Percentiles rank a stretch among this genome's conserved stretches.
phyloP scores from a whole-genome alignment of 2,797 vertebrate species.

The Myripristis jacobus region DNA sequence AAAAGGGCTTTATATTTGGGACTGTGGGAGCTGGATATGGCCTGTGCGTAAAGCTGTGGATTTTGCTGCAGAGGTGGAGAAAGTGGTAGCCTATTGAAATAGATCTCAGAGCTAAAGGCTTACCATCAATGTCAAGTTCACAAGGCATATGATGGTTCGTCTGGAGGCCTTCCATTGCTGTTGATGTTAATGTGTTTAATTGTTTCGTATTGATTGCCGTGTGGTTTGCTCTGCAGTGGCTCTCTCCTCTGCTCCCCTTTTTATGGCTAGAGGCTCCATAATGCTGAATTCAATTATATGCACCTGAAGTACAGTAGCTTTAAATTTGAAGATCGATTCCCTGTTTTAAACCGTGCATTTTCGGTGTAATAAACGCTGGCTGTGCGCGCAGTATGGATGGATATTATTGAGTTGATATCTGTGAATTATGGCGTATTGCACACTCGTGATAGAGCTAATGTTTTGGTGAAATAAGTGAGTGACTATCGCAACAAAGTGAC shows the following conservation, averaged over 20 bases:
- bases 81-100: slow-evolving; percentile 77
- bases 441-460: slow-evolving; percentile 55
- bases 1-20: slow-evolving; percentile 72
- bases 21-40: slow-evolving; percentile 70
- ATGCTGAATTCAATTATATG: slow-evolving; percentile 83
- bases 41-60: slow-evolving; percentile 73
- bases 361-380: slow-evolving; percentile 69
- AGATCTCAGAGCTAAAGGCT: slow-evolving; percentile 74
- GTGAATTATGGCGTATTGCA: slow-evolving; percentile 60
- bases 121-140: slow-evolving; percentile 82
- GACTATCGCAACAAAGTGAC: slow-evolving; percentile 72
- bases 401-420: slow-evolving; percentile 67
- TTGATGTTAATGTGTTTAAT: slow-evolving; percentile 87
- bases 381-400: slow-evolving; percentile 28
- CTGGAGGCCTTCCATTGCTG: slow-evolving; percentile 72
- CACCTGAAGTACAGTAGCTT: slow-evolving; percentile 81
- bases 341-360: slow-evolving; percentile 75
- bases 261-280: slow-evolving; percentile 81
- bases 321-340: slow-evolving; percentile 78
- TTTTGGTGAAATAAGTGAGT: slow-evolving; percentile 49
- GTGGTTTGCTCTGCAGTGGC: slow-evolving; percentile 74
- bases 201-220: slow-evolving; percentile 84
- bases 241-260: slow-evolving; percentile 47
- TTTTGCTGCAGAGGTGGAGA: slow-evolving; percentile 77
- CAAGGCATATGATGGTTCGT: slow-evolving; percentile 77